Base-by-base conservation (phyloP, 2,888 invertebrate species). In the Zaprionus lineosus region DNA sequence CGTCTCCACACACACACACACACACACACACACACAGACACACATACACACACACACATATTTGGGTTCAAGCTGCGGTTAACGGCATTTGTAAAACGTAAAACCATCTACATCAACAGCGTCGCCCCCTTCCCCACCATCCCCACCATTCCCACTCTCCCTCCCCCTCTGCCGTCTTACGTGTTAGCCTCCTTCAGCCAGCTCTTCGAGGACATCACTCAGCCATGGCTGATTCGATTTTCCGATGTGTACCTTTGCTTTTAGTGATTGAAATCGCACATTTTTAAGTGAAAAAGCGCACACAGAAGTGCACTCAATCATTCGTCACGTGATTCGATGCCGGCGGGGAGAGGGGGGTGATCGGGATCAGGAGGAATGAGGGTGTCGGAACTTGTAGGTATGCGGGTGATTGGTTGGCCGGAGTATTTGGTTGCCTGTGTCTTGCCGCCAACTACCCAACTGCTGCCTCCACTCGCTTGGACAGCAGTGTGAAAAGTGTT, bases 241-340 rank as follows among this genome's bases (percentile, higher is more conserved):
- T 57, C 51, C 60, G 55, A 60, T 65, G 69, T 74, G 74, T 83
- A 79, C 84, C 66, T 84, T 75, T 69, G 73, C 75, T 79, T 73
- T 83, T 78, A 84, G 84, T 83, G 85, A 83, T 83, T 83, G 83
- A 86, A 83, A 85, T 86, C 77, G 77, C 84, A 71, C 86, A 83
- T 86, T 83, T 70, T 76, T 75, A 85, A 83, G 81, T 86, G 81
- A 83, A 83, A 83, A 83, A 78, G 73, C 81, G 72, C 83, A 70
- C 86, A 78, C 62, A 72, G 65, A 65, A 71, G 65, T 77, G 84
- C 84, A 79, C 81, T 86, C 77, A 83, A 86, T 79, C 86, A 78
- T 81, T 86, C 71, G 81, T 83, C 85, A 82, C 86, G 78, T 84
- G 74, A 77, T 68, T 74, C 65, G 15, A 28, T 31, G 59, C 65